phyloP scores from a whole-genome alignment of 2,888 invertebrate species.

The Saturnia japonica region DNA sequence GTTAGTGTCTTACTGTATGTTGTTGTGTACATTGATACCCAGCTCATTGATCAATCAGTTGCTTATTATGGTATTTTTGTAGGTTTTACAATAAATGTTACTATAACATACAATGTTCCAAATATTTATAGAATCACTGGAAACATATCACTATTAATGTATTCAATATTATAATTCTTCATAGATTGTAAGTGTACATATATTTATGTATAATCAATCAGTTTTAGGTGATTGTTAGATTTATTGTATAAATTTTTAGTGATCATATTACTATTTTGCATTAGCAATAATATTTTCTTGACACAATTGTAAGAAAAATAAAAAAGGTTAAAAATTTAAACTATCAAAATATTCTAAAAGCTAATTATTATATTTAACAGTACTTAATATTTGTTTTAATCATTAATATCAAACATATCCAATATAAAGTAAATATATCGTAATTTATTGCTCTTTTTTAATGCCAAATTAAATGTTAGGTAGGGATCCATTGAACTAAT shows the following conservation, averaged over 20 bases:
- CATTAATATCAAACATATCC: too few relatives aligned
- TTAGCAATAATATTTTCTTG: too few relatives aligned
- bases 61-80: not conserved
- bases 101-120: not conserved
- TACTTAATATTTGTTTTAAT: too few relatives aligned
- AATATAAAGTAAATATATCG: too few relatives aligned
- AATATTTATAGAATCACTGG: not conserved
- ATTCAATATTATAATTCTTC: not conserved
- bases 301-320: too few relatives aligned
- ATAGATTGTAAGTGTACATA: not conserved
- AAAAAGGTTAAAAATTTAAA: too few relatives aligned
- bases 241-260: not conserved
- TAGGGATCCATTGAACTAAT: too few relatives aligned
- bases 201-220: not conserved
- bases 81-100: not conserved
- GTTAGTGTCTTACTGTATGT: slow-evolving; percentile 61
- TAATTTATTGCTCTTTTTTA: too few relatives aligned
- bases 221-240: not conserved
- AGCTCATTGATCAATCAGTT: not conserved
- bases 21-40: slow-evolving; percentile 28
- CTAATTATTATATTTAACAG: too few relatives aligned
- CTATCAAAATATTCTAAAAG: too few relatives aligned
- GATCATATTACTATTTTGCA: not conserved
- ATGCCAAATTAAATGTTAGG: too few relatives aligned
- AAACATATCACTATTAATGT: not conserved